Base-by-base conservation (phyloP, 2,888 invertebrate genomes). In the Dryococelus australis region DNA sequence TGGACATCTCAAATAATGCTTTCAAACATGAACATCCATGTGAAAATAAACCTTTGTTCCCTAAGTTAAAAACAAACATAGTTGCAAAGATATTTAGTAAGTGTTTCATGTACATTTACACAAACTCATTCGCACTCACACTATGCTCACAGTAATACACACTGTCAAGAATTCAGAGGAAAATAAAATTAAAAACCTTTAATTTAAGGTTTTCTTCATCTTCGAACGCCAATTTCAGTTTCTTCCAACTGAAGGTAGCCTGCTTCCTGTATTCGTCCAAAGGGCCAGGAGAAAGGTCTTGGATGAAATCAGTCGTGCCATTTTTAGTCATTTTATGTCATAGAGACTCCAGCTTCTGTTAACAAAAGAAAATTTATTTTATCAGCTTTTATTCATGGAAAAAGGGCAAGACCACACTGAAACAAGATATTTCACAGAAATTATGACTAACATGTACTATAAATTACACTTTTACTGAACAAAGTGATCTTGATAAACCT, bases 201-300 rank as follows among this genome's bases (percentile, higher is more conserved):
- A 96, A 94, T 91, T 95, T 94, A 53, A 98, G 92, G 89, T 95
- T 93, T 86, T 96, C 95, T 91, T 96, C 96, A 89, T 96, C 97
- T 91, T 98, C 97, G 88, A 98, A 93, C 87, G 97, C 94, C 83
- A 97, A 91, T 91, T 96, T 96, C 92, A 99, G 94, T 89, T 95
- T 94, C 92, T 97, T 98, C 97, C 98, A 98, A 91, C 97, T 95
- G 91, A 98, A 98, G 26, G 96, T 95, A 0, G 97, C 96, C 89
- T 94, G 94, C 90, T 95, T 96, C 90, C 98, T 95, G 92, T 97
- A 98, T 0, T 91, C 92, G 91, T 97, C 97, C 89, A 98, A 93
- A 12, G 98, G 97, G 88, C 97, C 97, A 85, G 91, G 89, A 87
- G 96, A 95, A 88, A 96, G 92, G 92, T 96, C 95, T 85, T 94